Evolutionary conservation across 1,140 invertebrate genomes (phyloP), one percentile per base, ranked within the genome.

Genomic region (Triops cancriformis): DNA sequence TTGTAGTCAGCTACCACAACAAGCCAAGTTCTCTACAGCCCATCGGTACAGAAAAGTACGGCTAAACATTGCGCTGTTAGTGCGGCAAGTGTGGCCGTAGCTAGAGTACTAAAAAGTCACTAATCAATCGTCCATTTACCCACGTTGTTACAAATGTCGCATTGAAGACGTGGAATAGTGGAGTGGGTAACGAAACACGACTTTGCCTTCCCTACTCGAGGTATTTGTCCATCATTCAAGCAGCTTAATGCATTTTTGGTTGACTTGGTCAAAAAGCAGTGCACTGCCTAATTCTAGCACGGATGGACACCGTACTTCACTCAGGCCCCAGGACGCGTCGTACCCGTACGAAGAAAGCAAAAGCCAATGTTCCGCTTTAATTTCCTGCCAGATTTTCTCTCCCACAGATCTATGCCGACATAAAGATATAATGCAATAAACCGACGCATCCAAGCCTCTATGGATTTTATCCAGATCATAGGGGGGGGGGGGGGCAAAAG

Each of bases 221-320:
- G 18, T 64, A 64, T 64, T 64, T 64, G 51, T 64, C 51, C 51
- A 64, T 64, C 51, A 64, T 18, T 64, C 51, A 64, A 64, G 51
- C 51, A 64, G 23, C 51, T 10, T 64, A 64, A 23, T 64, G 51
- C 51, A 64, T 64, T 64, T 64, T 64, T 64, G 51, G 51, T n/a
- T 64, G 51, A 3, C 51, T 14, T 64, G 51, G 10, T 64, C 3
- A 11, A 14, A 37, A 64, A 64, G 14, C 51, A 64, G 23, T 64
- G 51, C 14, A 23, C 51, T 23, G 51, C 23, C 51, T 14, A 23
- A 64, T 23, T 23, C 18, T 64, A 64, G 51, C 51, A 5, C 10
- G 51, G 14, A 64, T 6, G 4, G 14, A 64, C 51, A 64, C 51
- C 9, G 51, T 18, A 64, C 51, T 23, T 64, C 51, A 64, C 51